Conservation (phyloP, 2,888 invertebrate genomes). For the Sinhomidia bicolor region DNA sequence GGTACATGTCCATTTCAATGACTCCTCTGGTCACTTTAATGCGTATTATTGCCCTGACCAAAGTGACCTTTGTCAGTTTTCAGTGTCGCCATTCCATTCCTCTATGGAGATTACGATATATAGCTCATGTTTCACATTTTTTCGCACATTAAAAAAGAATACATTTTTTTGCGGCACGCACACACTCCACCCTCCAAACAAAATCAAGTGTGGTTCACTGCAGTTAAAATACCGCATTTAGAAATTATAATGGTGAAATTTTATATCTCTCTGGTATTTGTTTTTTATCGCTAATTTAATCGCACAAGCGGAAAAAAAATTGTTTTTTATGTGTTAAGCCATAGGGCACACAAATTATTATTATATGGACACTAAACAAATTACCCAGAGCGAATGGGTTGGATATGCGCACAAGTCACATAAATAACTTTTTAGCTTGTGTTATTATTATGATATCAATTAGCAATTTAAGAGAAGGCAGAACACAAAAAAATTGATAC, state of each 20-base stretch:
- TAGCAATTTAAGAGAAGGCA: slow-evolving; percentile 7
- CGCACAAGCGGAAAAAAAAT: slow-evolving; percentile 35
- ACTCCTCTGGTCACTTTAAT: slow-evolving; percentile 14
- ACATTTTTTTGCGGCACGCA: slow-evolving; percentile 1
- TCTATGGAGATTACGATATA: background rate
- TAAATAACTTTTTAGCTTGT: too few relatives aligned
- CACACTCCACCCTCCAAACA: slow-evolving; percentile 36
- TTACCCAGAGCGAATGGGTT: slow-evolving; percentile 29
- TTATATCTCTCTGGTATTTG: background rate
- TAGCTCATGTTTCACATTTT: background rate
- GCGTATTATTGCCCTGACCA: slow-evolving; percentile 18
- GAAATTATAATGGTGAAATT: background rate
- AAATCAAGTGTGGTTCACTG: too few relatives aligned
- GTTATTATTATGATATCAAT: background rate
- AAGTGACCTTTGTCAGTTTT: slow-evolving; percentile 27
- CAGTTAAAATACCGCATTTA: background rate
- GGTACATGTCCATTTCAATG: slow-evolving; percentile 23
- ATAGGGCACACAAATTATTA: background rate
- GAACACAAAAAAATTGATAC: background rate
- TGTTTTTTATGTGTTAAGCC: background rate
- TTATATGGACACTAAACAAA: background rate
- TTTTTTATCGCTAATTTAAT: slow-evolving; percentile 41
- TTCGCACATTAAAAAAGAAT: background rate
- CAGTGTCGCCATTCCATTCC: slow-evolving; percentile 28
- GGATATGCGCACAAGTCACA: slow-evolving; percentile 1